Base-by-base conservation (phyloP, 2,797 vertebrate species). In the Pseudopleuronectes americanus region DNA sequence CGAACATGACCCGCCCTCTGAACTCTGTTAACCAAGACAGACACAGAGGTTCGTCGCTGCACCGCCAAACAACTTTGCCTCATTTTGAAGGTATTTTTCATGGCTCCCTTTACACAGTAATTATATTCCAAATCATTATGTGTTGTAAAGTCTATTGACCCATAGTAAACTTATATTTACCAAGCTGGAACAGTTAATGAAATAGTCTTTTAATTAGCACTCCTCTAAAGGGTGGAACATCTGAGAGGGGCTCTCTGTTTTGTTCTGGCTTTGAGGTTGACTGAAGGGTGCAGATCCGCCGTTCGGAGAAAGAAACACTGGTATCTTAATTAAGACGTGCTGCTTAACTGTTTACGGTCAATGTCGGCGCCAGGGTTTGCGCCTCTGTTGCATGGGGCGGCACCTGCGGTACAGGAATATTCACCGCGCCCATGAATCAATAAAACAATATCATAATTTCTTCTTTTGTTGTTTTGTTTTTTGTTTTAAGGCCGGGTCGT, bases 91-190 rank as follows among this genome's bases (percentile, higher is more conserved):
- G 82, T 78, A 84, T 90, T 90, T 83, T 85, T 83, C 84, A 88
- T 54, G 22, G 77, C 87, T 93, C 87, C 83, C 84, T 88, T 91
- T 91, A 87, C 88, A 77, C 87, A 86, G 92, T 92, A 94, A 95
- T 94, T 93, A 94, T 91, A 90, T 90, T 92, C 84, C 88, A 92
- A 93, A 93, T 94, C 90, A 93, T 93, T 91, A 94, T 87, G 90
- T 90, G 90, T 89, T 92, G 91, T 92, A 92, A 92, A 93, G 90
- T 93, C 90, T 92, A 93, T 89, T 93, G 93, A 95, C 94, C 93
- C 93, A 87, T 91, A 82, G 90, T 94, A 95, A 94, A 95, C 93
- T 92, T 94, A 90, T 93, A 95, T 94, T 94, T 94, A 94, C 92
- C 90, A 91, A 93, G 92, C 92, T 91, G 89, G 92, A 92, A 93